phyloP scores from a whole-genome alignment of 2,113 vertebrate species.

The Nesospiza acunhae region DNA sequence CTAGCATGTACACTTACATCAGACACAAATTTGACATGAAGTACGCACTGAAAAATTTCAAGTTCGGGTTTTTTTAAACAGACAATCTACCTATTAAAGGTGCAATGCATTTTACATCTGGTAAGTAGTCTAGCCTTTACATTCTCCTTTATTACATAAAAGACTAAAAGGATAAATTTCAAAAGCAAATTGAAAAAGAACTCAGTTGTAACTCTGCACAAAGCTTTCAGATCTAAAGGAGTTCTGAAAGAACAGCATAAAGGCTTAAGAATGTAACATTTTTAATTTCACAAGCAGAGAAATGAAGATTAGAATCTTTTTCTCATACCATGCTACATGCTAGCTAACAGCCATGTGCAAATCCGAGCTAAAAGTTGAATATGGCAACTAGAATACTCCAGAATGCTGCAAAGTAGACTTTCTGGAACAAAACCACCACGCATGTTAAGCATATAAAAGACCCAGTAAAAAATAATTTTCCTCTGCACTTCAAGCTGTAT shows the following conservation, averaged over 20 bases:
- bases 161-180: neutral
- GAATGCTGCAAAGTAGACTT: slow-evolving; percentile 15
- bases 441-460: slow-evolving; percentile 24
- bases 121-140: slow-evolving; percentile 59
- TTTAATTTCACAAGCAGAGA: slow-evolving; percentile 19
- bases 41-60: neutral
- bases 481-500: slow-evolving; percentile 24
- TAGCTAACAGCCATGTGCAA: slow-evolving; percentile 35
- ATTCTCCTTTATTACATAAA: neutral
- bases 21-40: slow-evolving; percentile 35
- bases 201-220: slow-evolving; percentile 2
- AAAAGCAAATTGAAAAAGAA: neutral
- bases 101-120: slow-evolving; percentile 83
- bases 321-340: slow-evolving; percentile 26
- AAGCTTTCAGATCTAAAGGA: slow-evolving; percentile 44
- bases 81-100: slow-evolving; percentile 79
- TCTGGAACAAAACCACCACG: slow-evolving; percentile 35
- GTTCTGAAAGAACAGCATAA: slow-evolving; percentile 41
- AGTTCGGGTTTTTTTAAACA: slow-evolving; percentile 3
- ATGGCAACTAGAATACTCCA: slow-evolving; percentile 19
- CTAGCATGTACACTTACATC: slow-evolving; percentile 30
- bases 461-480: slow-evolving; percentile 14
- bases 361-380: slow-evolving; percentile 36
- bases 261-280: neutral
- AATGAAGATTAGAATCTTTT: slow-evolving; percentile 14